Base-by-base conservation (phyloP, 2,113 vertebrate species). In the Micronycteris hirsuta region DNA sequence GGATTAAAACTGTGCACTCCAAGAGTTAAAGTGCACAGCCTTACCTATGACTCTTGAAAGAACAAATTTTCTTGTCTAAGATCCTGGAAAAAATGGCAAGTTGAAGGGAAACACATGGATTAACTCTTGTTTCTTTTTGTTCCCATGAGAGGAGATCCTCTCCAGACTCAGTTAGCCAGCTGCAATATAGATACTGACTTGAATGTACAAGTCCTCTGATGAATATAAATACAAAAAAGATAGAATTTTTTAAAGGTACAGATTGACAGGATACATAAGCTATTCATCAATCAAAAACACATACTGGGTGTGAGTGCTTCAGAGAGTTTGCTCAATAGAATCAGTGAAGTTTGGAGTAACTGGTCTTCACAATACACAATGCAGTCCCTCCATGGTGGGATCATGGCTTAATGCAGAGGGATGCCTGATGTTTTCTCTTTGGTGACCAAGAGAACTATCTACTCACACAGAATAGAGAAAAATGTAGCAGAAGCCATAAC, bases 251-350 rank as follows among this genome's bases (percentile, higher is more conserved):
- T 38, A 80, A 89, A 89, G 90, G 52, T 86, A 58, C 68, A 61
- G 47, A 85, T 71, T 82, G 78, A 80, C 20, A 63, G 28, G 7
- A 33, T 26, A 83, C 1, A 47, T 63, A 91, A 96, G 86, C 97
- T 84, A 94, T 96, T 96, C 86, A 63, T 63, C 88, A 54, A 45
- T 86, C 92, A 94, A 89, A 93, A 76, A 95, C 41, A 67, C 61
- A 31, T 63, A 63, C 31, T 83, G 26, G 41, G 63, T 52, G 15
- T n/a, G 31, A 77, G 38, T 43, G 5, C 24, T 84, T 81, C 56
- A 68, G 20, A 81, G 14, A 31, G 8, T 92, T 78, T 86, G 76
- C 83, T 33, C 31, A 47, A n/a, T 63, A 41, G 15, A 13, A 74
- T 70, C 19, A 36, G 38, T 31, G 61, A 38, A 49, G 67, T 90